These are phyloP conservation scores for Butorides virescens DNA, from an alignment of 2,113 vertebrate genomes.

Conservation along the genomic window DNA sequence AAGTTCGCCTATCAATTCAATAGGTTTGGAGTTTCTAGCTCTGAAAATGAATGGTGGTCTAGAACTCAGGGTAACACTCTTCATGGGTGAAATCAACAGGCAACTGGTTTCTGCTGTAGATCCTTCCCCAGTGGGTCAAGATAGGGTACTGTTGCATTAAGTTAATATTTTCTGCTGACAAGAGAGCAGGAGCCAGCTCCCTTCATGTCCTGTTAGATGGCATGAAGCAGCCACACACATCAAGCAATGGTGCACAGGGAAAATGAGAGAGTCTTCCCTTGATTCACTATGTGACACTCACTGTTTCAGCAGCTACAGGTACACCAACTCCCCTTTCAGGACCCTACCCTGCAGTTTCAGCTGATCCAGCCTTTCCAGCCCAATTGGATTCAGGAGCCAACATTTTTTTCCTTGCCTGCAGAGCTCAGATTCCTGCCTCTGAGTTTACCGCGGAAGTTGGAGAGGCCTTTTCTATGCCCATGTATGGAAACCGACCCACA, in stretches of 20 bases:
- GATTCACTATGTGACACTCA: background rate
- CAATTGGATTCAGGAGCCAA: conserved; percentile 57
- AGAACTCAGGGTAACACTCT: background rate
- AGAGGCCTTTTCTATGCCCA: conserved; percentile 66
- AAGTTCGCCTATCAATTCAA: background rate
- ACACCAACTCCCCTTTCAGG: conserved; percentile 27
- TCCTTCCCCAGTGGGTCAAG: background rate
- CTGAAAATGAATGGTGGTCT: background rate
- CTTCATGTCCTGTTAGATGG: background rate
- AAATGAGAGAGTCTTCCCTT: background rate
- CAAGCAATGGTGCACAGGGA: background rate
- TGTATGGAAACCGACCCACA: conserved; percentile 67
- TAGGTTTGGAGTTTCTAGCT: background rate
- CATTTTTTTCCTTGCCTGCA: conserved; percentile 62
- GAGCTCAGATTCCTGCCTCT: conserved; percentile 63
- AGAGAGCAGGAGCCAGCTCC: background rate
- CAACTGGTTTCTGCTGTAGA: background rate
- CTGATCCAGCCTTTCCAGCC: conserved; percentile 59
- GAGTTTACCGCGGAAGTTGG: conserved; percentile 57
- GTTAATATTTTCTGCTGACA: background rate
- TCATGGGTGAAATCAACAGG: background rate
- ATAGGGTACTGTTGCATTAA: background rate
- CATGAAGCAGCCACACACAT: background rate
- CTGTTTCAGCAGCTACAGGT: background rate
- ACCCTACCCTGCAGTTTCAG: conserved; percentile 65